Evolutionary conservation across 2,113 vertebrate genomes (phyloP).

Genomic region (Tupaia chinensis): DNA sequence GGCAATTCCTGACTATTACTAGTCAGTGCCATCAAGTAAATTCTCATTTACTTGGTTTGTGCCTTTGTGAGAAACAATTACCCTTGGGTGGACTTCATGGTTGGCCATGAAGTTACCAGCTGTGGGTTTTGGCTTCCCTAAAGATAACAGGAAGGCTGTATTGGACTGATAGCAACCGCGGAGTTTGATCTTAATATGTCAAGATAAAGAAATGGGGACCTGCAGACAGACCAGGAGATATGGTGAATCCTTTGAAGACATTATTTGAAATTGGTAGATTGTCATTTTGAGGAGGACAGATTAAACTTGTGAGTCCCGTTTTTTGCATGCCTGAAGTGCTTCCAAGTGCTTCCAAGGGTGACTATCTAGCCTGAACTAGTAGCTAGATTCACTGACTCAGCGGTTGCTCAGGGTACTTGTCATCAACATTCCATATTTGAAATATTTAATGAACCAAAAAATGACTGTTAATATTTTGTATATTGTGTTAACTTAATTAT

Average conservation of each 20-base stretch:
- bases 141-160: slow-evolving; percentile 97
- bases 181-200: slow-evolving; percentile 96
- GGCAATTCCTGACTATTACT: slow-evolving; percentile 97
- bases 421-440: slow-evolving; percentile 59
- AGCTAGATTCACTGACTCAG: slow-evolving; percentile 84
- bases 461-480: slow-evolving; percentile 77
- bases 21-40: slow-evolving; percentile 97
- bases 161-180: slow-evolving; percentile 97
- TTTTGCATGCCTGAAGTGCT: slow-evolving; percentile 98
- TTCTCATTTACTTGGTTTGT: slow-evolving; percentile 97
- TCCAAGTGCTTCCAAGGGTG: slow-evolving; percentile 91
- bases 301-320: slow-evolving; percentile 96
- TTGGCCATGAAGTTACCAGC: slow-evolving; percentile 94
- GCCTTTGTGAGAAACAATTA: slow-evolving; percentile 98
- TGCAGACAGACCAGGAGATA: slow-evolving; percentile 97
- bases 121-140: slow-evolving; percentile 96
- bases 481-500: slow-evolving; percentile 71
- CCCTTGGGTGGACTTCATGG: slow-evolving; percentile 98
- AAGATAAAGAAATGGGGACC: slow-evolving; percentile 99
- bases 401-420: neutral
- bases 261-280: slow-evolving; percentile 97
- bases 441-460: slow-evolving; percentile 70
- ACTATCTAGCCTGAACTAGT: slow-evolving; percentile 93
- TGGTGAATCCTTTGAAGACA: slow-evolving; percentile 99
- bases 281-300: slow-evolving; percentile 94